phyloP scores from a whole-genome alignment of 2,113 vertebrate genomes.

The Melanostigma gelatinosum region DNA sequence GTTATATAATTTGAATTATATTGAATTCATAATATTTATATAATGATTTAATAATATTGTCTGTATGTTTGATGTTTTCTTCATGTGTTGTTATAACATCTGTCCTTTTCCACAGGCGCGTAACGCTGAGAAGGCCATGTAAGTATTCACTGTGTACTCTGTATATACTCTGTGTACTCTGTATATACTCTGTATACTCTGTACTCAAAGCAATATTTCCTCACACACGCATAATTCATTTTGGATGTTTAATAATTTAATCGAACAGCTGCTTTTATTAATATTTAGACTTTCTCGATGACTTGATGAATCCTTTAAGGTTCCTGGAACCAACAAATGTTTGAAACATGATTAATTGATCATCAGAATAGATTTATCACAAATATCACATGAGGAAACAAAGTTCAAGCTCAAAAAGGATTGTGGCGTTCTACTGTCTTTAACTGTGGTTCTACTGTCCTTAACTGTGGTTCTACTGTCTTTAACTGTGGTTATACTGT shows the following conservation, averaged over 20 bases:
- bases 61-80: neutral
- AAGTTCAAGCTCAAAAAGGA: too few species aligned
- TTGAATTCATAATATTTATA: neutral
- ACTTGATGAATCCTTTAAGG: neutral
- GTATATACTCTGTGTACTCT: neutral
- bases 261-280: neutral
- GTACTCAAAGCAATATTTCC: neutral
- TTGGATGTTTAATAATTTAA: neutral
- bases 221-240: neutral
- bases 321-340: too few species aligned
- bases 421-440: too few species aligned
- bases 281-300: neutral
- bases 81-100: neutral
- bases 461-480: too few species aligned
- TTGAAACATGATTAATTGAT: neutral
- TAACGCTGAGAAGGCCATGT: slow-evolving; percentile 97
- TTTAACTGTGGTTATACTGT: too few species aligned
- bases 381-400: too few species aligned
- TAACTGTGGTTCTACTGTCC: too few species aligned
- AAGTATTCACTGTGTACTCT: slow-evolving; percentile 70
- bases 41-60: neutral
- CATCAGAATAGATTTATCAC: neutral
- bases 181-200: too few species aligned
- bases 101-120: slow-evolving; percentile 84
- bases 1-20: neutral